Conservation (phyloP, 2,113 vertebrate species). For the Psilopsiagon aymara region DNA sequence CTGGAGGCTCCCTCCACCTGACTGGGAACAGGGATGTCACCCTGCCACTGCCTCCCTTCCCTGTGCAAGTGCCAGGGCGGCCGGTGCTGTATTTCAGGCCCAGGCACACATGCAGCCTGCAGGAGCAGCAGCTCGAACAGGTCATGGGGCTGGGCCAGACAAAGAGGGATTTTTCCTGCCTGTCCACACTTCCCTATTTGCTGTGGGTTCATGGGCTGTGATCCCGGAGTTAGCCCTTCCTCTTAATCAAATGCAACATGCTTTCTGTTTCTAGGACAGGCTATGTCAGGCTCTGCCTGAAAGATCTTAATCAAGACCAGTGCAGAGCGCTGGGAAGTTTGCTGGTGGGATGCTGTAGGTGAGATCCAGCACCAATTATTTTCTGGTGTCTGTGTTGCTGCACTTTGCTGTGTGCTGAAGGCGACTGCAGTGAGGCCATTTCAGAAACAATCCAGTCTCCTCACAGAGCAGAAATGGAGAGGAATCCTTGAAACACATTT, state of each 20-base stretch:
- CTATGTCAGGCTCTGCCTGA: neutral
- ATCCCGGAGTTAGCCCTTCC: neutral
- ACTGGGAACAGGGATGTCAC: neutral
- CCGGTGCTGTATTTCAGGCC: neutral
- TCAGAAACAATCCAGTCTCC: neutral
- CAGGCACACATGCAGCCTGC: neutral
- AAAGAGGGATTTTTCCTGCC: neutral
- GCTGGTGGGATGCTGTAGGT: neutral
- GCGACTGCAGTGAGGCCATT: neutral
- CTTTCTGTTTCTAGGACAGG: neutral
- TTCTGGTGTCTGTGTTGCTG: neutral
- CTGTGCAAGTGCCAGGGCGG: neutral
- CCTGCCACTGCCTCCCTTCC: fast-evolving
- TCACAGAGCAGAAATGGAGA: neutral
- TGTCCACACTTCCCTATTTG: neutral
- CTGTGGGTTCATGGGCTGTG: neutral
- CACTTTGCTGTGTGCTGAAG: neutral
- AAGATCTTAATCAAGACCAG: neutral
- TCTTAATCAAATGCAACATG: neutral
- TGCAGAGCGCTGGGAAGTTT: neutral
- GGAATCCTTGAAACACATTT: neutral
- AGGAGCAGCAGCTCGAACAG: neutral
- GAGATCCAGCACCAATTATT: neutral
- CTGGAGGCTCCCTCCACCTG: neutral
- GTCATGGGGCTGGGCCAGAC: fast-evolving